A percentile compares a stretch with the other conserved stretches of the same genome.
Conservation (phyloP, 2,797 vertebrate species). For the Geotrypetes seraphini region DNA sequence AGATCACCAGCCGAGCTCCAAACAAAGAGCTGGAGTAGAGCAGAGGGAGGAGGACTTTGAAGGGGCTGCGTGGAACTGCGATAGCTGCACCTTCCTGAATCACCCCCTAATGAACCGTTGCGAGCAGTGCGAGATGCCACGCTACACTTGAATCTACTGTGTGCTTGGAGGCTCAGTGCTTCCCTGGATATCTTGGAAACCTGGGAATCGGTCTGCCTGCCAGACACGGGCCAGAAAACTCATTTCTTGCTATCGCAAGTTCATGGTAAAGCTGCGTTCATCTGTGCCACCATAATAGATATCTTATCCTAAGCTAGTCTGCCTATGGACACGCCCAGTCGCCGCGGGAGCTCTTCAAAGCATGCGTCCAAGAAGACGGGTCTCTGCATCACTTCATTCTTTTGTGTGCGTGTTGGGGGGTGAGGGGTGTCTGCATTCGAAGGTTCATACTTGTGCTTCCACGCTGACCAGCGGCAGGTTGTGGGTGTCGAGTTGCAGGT, state of each 20-base stretch:
- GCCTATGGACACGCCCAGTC: constrained; percentile 36
- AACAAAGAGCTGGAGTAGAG: constrained; percentile 51
- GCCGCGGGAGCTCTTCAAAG: constrained; percentile 46
- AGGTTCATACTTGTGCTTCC: constrained; percentile 4
- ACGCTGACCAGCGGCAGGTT: constrained; percentile 39
- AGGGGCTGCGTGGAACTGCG: constrained; percentile 95
- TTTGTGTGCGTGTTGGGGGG: too few species aligned
- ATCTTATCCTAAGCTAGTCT: constrained; percentile 29
- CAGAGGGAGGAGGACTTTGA: constrained; percentile 92
- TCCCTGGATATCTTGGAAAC: constrained; percentile 34
- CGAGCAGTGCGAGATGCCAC: constrained; percentile 97
- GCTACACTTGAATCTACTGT: constrained; percentile 77
- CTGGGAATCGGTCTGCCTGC: constrained; percentile 37
- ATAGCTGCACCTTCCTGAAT: constrained; percentile 98
- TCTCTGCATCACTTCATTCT: constrained; percentile 35
- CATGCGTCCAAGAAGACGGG: constrained; percentile 46
- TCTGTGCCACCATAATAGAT: constrained; percentile 31
- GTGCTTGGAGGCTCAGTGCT: too few species aligned
- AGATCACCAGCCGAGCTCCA: constrained; percentile 60
- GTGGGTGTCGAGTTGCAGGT: constrained; percentile 4
- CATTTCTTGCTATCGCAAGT: constrained; percentile 33
- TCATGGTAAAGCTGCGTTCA: constrained; percentile 20
- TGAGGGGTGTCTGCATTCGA: too few species aligned
- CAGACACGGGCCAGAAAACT: constrained; percentile 31
- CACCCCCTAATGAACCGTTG: constrained; percentile 97